Evolutionary conservation across 1,140 invertebrate species (phyloP).

Genomic region (Orchestia grillus): DNA sequence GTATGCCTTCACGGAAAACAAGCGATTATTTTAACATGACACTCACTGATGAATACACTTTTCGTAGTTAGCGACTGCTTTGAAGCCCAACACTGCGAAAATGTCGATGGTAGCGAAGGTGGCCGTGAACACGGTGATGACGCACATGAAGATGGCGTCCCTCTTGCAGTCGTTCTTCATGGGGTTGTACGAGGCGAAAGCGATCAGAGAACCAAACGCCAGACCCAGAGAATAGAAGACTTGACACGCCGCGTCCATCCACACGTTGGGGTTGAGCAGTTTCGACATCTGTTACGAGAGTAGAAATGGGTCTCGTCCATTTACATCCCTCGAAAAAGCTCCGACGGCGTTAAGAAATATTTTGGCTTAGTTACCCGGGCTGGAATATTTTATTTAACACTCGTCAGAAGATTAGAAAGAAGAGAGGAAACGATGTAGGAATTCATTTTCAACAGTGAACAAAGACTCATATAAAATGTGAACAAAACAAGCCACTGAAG

Average conservation of each 20-base stretch:
- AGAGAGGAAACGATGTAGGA: too few relatives aligned
- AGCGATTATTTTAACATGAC: too few relatives aligned
- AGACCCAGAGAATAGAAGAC: slow-evolving; percentile 75
- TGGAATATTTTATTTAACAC: too few relatives aligned
- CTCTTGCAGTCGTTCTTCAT: slow-evolving; percentile 72
- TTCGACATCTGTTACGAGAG: slow-evolving; percentile 69
- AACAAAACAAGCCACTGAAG: too few relatives aligned
- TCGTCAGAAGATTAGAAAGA: too few relatives aligned
- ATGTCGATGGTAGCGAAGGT: slow-evolving; percentile 75
- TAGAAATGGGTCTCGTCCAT: neutral
- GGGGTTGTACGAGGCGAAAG: slow-evolving; percentile 72
- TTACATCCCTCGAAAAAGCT: neutral
- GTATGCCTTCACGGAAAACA: too few relatives aligned
- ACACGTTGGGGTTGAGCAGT: slow-evolving; percentile 71
- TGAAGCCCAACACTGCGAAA: slow-evolving; percentile 70
- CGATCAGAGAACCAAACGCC: slow-evolving; percentile 74
- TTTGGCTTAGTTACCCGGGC: neutral
- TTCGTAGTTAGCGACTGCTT: slow-evolving; percentile 69
- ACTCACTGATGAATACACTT: slow-evolving; percentile 70
- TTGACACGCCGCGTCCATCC: slow-evolving; percentile 75
- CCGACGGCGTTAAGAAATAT: neutral
- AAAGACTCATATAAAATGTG: too few relatives aligned
- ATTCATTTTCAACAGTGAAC: too few relatives aligned
- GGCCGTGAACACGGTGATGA: slow-evolving; percentile 74
- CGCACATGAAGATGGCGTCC: slow-evolving; percentile 74